Base-by-base conservation (phyloP, 2,888 invertebrate genomes). In the Plagiodera versicolora region DNA sequence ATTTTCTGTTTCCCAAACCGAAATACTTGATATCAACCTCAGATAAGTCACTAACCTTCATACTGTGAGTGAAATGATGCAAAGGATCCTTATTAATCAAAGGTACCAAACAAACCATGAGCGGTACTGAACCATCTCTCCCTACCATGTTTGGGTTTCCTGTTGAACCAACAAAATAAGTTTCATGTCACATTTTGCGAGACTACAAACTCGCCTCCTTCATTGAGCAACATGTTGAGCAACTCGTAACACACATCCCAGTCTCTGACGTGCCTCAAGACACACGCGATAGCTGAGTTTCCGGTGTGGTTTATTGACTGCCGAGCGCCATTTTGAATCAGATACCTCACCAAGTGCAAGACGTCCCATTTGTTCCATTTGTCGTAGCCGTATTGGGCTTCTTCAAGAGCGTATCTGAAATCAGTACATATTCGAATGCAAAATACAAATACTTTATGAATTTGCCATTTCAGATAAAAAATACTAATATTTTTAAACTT, bases 361-460 rank as follows among this genome's bases (percentile, higher is more conserved):
- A 90, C 87, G 75, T 89, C 89, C 86, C 89, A 89, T 74, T 89
- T 89, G 71, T 87, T 87, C 89, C 88, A 89, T 64, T 86, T 86
- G 70, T 87, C 85, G 70, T 87, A 87, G 6, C 87, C 88, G 71
- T 86, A 87, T 60, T 78, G 76, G 14, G 87, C 87, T 75, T 89
- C 89, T 75, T 89, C 89, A 65, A 89, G 73, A 0, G 89, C 88
- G 76, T 89, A 89, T 19, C 87, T 60, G 16, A n/a, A n/a, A n/a
- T n/a, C n/a, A n/a, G n/a, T n/a, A n/a, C n/a, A n/a, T n/a, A n/a
- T n/a, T n/a, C n/a, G n/a, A n/a, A n/a, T n/a, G n/a, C n/a, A n/a
- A n/a, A n/a, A n/a, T n/a, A n/a, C n/a, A n/a, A n/a, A n/a, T n/a
- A n/a, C n/a, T n/a, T n/a, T n/a, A n/a, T n/a, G n/a, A n/a, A n/a